Evolutionary conservation across 1,140 invertebrate species (phyloP), one percentile per base, ranked within the genome.

Genomic region (Pseudobourletiella spinata): DNA sequence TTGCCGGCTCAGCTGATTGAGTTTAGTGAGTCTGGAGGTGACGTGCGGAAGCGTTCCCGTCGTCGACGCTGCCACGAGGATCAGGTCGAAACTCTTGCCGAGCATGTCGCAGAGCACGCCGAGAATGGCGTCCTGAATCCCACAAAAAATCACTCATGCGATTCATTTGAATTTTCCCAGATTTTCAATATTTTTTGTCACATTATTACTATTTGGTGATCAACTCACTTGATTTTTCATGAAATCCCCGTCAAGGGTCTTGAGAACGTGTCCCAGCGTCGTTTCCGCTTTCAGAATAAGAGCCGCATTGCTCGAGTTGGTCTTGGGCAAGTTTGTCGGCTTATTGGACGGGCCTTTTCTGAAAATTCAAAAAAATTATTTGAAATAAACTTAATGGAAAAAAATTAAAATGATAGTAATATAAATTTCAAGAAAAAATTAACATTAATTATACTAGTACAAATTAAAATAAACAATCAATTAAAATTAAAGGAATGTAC

Each of bases 1-100:
- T 71, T 86, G 82, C 70, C 91, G 86, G 22, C 87, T 90, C 73
- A 84, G 88, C 75, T 96, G 91, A 76, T 95, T 96, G 68, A 93
- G 91, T 72, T 91, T 91, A 52, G 95, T 90, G 6, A 97, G 76
- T 71, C 89, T 86, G 20, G 84, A 83, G 1, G 91, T 90, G 74
- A 97, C 89, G 4, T 84, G 85, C 72, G 89, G 87, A 16, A 95
- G 74, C 72, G 90, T 87, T 11, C 91, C 91, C 74, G 91, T 89
- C 0, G 91, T 88, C 15, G 89, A 87, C 11, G 91, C 91, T 3
- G 93, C 91, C 1, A 89, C 86, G 1, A 95, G 72, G 68, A 96
- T 92, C 1, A 95, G 76, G 71, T 93, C 89, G 70, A 93, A 86
- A 73, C 85, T 92, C 71, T 89, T 87, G 0, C 84, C 85, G 1